These are phyloP conservation scores for Brienomyrus brachyistius DNA, from an alignment of 2,113 vertebrate genomes.

Conservation along the genomic window DNA sequence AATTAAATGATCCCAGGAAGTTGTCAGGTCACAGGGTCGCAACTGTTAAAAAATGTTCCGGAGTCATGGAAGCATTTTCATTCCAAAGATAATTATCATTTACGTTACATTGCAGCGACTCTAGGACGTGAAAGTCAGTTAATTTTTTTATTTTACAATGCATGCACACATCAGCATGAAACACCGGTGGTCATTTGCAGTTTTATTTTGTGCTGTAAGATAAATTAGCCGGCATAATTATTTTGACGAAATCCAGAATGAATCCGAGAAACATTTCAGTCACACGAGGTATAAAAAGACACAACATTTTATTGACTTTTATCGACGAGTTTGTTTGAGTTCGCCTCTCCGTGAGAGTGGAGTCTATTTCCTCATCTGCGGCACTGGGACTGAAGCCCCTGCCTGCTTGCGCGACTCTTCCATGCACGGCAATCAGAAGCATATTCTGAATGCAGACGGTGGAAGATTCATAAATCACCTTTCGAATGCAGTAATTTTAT, in stretches of 20 bases:
- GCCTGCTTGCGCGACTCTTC: slow-evolving; percentile 37
- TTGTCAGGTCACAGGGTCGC: not conserved
- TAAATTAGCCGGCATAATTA: not conserved
- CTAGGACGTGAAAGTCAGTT: not conserved
- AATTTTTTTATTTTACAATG: slow-evolving; percentile 20
- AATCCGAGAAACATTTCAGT: not conserved
- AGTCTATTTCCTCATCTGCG: slow-evolving; percentile 16
- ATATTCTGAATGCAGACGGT: slow-evolving; percentile 59
- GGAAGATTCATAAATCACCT: slow-evolving; percentile 66
- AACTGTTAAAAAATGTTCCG: not conserved
- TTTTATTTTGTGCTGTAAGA: not conserved
- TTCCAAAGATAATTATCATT: not conserved
- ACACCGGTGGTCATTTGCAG: too few relatives aligned
- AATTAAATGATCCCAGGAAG: not conserved
- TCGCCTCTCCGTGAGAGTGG: not conserved
- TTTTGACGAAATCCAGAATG: not conserved
- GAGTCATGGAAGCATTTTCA: not conserved
- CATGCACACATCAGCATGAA: slow-evolving; percentile 39
- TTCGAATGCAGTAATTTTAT: slow-evolving; percentile 60
- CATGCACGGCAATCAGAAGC: slow-evolving; percentile 46
- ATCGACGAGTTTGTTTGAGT: slow-evolving; percentile 14
- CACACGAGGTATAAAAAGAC: not conserved
- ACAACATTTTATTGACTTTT: not conserved
- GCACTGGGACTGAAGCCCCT: not conserved
- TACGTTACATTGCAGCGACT: not conserved